Conservation (phyloP, 2,113 vertebrate species). For the Glaucomys volans region DNA sequence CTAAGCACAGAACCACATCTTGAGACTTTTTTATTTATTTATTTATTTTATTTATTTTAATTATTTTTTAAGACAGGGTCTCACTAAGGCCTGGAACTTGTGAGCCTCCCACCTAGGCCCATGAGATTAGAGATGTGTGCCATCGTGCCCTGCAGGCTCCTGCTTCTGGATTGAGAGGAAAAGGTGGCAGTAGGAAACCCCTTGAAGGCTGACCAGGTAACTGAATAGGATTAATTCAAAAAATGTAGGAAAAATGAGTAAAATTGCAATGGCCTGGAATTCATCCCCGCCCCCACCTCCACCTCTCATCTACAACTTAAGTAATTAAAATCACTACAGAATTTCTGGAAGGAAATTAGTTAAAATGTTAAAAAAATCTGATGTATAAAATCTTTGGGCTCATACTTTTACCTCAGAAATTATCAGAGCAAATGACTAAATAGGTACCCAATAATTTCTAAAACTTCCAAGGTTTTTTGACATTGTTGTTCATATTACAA, state of each 20-base stretch:
- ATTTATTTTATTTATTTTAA: too few species aligned
- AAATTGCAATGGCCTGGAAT: background rate
- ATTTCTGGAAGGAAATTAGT: background rate
- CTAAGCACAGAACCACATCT: too few species aligned
- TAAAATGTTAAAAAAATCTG: background rate
- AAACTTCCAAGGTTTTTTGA: background rate
- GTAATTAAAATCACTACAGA: background rate
- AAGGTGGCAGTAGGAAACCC: background rate
- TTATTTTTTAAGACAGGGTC: too few species aligned
- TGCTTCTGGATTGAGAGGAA: background rate
- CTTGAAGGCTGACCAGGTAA: background rate
- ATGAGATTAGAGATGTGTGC: too few species aligned
- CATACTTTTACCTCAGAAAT: background rate
- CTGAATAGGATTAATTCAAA: background rate
- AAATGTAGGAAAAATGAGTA: too few species aligned
- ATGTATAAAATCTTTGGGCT: background rate
- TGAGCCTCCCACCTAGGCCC: too few species aligned
- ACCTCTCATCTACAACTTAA: background rate
- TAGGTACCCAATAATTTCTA: background rate
- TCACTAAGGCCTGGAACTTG: too few species aligned
- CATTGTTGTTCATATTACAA: background rate
- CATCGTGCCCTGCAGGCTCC: too few species aligned
- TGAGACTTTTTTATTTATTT: too few species aligned
- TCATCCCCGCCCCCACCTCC: rapidly evolving
- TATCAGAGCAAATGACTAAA: background rate